A percentile compares a stretch with the other conserved stretches of the same genome.
phyloP scores from a whole-genome alignment of 2,113 vertebrate species.

The Todiramphus saurophagus region DNA sequence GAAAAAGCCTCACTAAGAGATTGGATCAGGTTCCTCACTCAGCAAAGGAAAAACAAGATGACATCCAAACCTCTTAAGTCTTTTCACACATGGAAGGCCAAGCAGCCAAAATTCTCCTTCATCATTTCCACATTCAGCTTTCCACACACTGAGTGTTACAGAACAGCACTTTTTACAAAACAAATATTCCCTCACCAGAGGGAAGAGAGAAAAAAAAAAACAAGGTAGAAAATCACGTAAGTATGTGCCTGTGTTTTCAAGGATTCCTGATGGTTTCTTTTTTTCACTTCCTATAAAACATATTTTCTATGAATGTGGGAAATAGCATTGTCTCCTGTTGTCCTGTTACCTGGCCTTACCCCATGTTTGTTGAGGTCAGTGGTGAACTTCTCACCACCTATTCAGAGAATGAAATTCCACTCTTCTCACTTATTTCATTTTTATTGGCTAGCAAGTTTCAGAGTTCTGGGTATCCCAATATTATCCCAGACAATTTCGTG shows the following conservation, averaged over 20 bases:
- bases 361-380: not conserved
- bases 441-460: not conserved
- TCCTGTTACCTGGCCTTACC: not conserved
- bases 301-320: not conserved
- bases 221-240: not conserved
- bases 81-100: conserved; percentile 39
- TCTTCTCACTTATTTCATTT: not conserved
- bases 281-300: not conserved
- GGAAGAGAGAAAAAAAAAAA: too few species aligned
- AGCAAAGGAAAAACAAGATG: conserved; percentile 11
- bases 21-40: not conserved
- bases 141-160: not conserved
- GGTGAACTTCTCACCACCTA: not conserved
- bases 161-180: not conserved
- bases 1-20: not conserved
- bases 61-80: conserved; percentile 35
- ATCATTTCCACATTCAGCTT: conserved; percentile 1
- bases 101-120: conserved; percentile 30
- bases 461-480: not conserved
- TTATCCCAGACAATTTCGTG: not conserved
- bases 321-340: not conserved
- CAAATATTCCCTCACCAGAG: not conserved
- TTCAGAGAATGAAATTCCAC: not conserved
- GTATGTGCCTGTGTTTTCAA: not conserved
- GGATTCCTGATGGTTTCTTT: not conserved